These are phyloP conservation scores for Indicator indicator DNA, from an alignment of 2,113 vertebrate genomes.

Conservation along the genomic window DNA sequence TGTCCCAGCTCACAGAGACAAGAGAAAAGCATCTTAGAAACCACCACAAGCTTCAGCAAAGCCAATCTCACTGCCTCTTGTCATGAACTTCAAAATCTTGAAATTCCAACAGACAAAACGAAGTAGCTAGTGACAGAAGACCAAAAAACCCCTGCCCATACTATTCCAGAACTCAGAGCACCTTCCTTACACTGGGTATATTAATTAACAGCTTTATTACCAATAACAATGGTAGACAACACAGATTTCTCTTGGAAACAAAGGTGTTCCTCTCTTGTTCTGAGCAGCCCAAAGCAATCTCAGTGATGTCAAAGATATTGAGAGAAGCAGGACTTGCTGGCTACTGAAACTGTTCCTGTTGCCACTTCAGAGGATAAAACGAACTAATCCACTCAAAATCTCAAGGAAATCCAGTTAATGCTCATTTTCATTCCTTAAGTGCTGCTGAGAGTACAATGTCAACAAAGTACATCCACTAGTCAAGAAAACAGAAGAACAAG, in stretches of 20 bases:
- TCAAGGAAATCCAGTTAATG: slow-evolving; percentile 4
- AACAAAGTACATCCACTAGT: not conserved
- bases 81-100: not conserved
- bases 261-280: not conserved
- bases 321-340: not conserved
- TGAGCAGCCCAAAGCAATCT: not conserved
- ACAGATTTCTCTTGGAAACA: not conserved
- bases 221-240: not conserved
- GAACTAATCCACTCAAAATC: not conserved
- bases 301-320: not conserved
- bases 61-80: fast-evolving
- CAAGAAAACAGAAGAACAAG: not conserved
- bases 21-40: not conserved
- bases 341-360: not conserved
- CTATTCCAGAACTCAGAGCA: not conserved
- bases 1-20: not conserved
- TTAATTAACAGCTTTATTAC: not conserved
- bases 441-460: not conserved
- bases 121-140: not conserved
- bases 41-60: fast-evolving
- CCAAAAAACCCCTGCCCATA: not conserved
- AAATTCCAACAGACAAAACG: not conserved
- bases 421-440: not conserved
- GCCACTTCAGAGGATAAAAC: not conserved
- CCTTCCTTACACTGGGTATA: not conserved